Evolutionary conservation across 2,888 invertebrate species (phyloP).

Genomic region (Ophion costatus): DNA sequence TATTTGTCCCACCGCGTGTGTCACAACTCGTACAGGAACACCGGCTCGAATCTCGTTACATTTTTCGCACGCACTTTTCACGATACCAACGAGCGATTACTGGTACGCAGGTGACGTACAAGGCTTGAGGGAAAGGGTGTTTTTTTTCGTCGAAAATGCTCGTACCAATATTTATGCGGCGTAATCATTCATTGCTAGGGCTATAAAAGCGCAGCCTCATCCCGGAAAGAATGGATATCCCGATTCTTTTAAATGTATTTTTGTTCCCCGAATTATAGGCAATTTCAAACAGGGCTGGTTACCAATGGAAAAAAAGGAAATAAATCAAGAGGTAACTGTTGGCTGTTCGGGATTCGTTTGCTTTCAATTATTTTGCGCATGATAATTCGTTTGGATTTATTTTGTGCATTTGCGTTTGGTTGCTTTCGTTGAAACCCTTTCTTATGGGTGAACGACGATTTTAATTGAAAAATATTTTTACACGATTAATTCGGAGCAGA

Average conservation of each 20-base stretch:
- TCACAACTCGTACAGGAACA: slow-evolving; percentile 14
- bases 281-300: neutral
- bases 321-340: neutral
- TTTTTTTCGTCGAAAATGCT: neutral
- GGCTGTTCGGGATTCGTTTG: neutral
- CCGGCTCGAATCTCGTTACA: slow-evolving; percentile 67
- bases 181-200: neutral
- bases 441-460: neutral
- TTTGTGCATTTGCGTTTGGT: neutral
- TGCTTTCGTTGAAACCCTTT: neutral
- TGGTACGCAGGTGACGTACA: neutral
- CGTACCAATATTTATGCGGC: neutral
- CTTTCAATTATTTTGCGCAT: neutral
- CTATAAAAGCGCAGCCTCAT: neutral
- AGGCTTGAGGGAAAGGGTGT: neutral
- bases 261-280: neutral
- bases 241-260: neutral
- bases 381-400: too few relatives aligned
- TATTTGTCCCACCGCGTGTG: slow-evolving; percentile 14
- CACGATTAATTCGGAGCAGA: neutral
- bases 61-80: slow-evolving; percentile 70
- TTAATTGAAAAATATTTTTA: neutral
- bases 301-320: neutral
- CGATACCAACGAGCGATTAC: slow-evolving; percentile 27
- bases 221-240: neutral